Evolutionary conservation across 2,113 vertebrate species (phyloP), one percentile per base, ranked within the genome.

Genomic region (Sula dactylatra): DNA sequence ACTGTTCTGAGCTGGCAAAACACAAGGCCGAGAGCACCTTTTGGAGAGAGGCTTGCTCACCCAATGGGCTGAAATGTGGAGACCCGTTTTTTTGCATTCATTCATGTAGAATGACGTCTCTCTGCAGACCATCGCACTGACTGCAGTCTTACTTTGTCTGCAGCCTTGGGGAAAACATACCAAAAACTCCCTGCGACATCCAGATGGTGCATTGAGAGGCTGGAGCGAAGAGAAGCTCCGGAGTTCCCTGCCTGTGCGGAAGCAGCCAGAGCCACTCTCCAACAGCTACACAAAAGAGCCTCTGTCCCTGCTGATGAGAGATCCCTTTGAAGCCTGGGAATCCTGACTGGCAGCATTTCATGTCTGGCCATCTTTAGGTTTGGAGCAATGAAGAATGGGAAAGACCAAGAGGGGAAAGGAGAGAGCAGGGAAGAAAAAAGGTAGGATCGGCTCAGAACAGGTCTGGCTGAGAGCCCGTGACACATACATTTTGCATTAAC

Each of bases 311-410:
- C 81, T 76, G 79, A 64, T 81, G 96, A 98, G 88, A 88, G 94
- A 78, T 87, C 52, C 78, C 96, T 98, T 98, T 98, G 98, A 98
- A 98, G 97, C 90, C 58, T 86, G 96, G 97, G 91, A 97, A 97
- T 96, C 95, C 81, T 88, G 95, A 93, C 59, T 89, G 96, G 96
- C 97, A 98, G 71, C 93, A 88, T 96, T 97, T 97, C 96, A 42
- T 98, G 95, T 97, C 97, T 98, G 95, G 70, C 85, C 95, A 97
- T 98, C 97, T 97, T 88, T 96, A 93, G 54, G 62, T 94, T 82
- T 96, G 76, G 91, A 97, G 95, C 61, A 87, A 76, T 42, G 86
- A 96, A 96, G 94, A 86, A 81, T 95, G 84, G 82, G 83, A 97
- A 97, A 95, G 93, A 67, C 90, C 88, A 77, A 85, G 80, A 94